A percentile compares a stretch with the other conserved stretches of the same genome.
These are phyloP conservation scores for Amphiprion percula DNA, from an alignment of 2,113 vertebrate genomes.

Conservation along the genomic window DNA sequence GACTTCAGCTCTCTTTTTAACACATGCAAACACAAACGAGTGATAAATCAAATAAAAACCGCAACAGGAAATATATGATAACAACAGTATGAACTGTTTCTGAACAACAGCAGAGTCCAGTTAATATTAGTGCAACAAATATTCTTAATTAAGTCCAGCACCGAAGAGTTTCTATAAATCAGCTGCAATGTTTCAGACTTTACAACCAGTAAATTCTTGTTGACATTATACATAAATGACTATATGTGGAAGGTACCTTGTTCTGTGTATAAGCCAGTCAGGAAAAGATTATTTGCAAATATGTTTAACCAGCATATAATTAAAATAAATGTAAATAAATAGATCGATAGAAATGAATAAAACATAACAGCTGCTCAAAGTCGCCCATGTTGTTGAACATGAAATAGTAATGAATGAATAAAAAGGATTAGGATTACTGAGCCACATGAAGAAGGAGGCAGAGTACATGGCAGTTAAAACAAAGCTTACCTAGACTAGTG, in stretches of 20 bases:
- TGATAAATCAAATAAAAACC: slow-evolving; percentile 9
- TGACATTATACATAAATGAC: slow-evolving; percentile 12
- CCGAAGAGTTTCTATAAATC: slow-evolving; percentile 18
- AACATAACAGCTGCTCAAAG: neutral
- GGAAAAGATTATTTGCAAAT: neutral
- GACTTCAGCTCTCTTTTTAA: slow-evolving; percentile 54
- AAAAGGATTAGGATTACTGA: slow-evolving; percentile 50
- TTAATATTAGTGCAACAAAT: neutral
- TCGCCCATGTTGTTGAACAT: slow-evolving; percentile 17
- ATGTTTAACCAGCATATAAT: neutral
- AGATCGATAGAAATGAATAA: neutral
- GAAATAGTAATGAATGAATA: slow-evolving; percentile 13
- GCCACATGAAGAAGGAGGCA: slow-evolving; percentile 28
- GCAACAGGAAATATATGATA: slow-evolving; percentile 21
- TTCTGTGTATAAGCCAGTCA: neutral
- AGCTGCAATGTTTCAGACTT: slow-evolving; percentile 6
- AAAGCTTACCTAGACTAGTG: neutral
- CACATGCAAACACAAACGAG: slow-evolving; percentile 57
- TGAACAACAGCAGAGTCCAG: slow-evolving; percentile 5
- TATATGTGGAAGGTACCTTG: neutral
- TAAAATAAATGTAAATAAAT: slow-evolving; percentile 14
- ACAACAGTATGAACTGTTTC: neutral
- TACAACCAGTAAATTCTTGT: slow-evolving; percentile 14
- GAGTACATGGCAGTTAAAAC: slow-evolving; percentile 19
- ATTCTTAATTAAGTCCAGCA: neutral